Evolutionary conservation across 2,113 vertebrate species (phyloP), one percentile per base, ranked within the genome.

Genomic region (Tachysurus fulvidraco): DNA sequence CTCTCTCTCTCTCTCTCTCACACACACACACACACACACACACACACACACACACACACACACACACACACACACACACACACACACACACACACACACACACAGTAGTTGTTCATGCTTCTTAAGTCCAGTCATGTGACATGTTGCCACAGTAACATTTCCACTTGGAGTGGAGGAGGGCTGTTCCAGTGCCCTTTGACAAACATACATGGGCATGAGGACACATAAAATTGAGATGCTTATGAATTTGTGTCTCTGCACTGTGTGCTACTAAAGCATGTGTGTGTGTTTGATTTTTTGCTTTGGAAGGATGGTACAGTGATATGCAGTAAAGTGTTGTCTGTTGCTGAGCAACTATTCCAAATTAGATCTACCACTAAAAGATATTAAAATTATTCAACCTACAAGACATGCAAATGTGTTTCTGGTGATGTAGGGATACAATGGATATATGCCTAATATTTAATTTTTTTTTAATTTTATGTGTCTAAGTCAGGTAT

Each of bases 291-390:
- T 76, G 69, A 4, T 41, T 81, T 85, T 59, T 86, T 86, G 16
- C 21, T 87, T 76, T 21, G 77, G 60, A 84, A 59, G 84, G 74
- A 86, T 88, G 82, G 83, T 83, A 81, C 86, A 83, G 86, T 79
- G 85, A 89, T 84, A 54, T 87, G 30, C 85, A 81, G 54, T 60
- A 55, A 76, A 65, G 55, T 76, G 69, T 74, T 36, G 79, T 86
- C 89, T 86, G 89, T 90, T 90, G 89, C 89, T 88, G 86, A 88
- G 89, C 87, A 88, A 90, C 86, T 86, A 84, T 88, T 83, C 89
- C 52, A 76, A 81, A 86, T 90, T 67, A 81, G 87, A 67, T 41
- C 54, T 64, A 28, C 80, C 50, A 30, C 62, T 86, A 88, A 90
- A 90, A 54, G 60, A 73, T 74, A 88, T 77, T 55, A 84, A 84